Conservation (phyloP, 1,140 invertebrate genomes). For the Drosophila sechellia region DNA sequence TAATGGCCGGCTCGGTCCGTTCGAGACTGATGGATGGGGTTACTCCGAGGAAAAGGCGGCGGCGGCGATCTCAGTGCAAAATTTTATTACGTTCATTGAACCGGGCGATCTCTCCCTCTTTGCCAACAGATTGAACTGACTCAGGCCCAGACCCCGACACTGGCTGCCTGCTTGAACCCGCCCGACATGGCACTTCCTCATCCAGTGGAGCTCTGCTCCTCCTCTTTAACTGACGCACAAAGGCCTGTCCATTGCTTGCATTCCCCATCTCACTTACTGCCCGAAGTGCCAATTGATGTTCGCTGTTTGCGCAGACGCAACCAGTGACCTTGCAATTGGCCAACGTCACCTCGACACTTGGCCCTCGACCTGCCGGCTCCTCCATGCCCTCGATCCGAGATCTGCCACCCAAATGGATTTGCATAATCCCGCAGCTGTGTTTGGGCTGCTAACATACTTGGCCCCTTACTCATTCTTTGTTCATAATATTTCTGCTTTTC, state of each 20-base stretch:
- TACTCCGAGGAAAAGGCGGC: too few species aligned
- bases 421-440: slow-evolving; percentile 62
- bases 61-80: slow-evolving; percentile 17
- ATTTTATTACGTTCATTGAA: slow-evolving; percentile 79
- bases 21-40: neutral
- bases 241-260: slow-evolving; percentile 50
- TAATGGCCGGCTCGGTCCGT: slow-evolving; percentile 55
- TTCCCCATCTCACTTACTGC: slow-evolving; percentile 36
- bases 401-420: slow-evolving; percentile 62
- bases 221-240: slow-evolving; percentile 37
- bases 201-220: slow-evolving; percentile 5
- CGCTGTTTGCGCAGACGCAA: slow-evolving; percentile 70
- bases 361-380: slow-evolving; percentile 22
- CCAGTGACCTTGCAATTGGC: slow-evolving; percentile 71
- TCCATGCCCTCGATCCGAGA: slow-evolving; percentile 55
- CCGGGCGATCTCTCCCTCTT: slow-evolving; percentile 54
- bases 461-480: slow-evolving; percentile 65
- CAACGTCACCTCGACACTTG: slow-evolving; percentile 47
- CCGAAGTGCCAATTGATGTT: slow-evolving; percentile 42
- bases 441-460: slow-evolving; percentile 60
- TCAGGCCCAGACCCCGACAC: slow-evolving; percentile 38
- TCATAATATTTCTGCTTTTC: slow-evolving; percentile 45
- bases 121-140: slow-evolving; percentile 28
- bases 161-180: slow-evolving; percentile 44
- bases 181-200: slow-evolving; percentile 33